Percentiles rank a stretch among this genome's conserved stretches.
Conservation (phyloP, 2,888 invertebrate genomes). For the Conops quadrifasciatus region DNA sequence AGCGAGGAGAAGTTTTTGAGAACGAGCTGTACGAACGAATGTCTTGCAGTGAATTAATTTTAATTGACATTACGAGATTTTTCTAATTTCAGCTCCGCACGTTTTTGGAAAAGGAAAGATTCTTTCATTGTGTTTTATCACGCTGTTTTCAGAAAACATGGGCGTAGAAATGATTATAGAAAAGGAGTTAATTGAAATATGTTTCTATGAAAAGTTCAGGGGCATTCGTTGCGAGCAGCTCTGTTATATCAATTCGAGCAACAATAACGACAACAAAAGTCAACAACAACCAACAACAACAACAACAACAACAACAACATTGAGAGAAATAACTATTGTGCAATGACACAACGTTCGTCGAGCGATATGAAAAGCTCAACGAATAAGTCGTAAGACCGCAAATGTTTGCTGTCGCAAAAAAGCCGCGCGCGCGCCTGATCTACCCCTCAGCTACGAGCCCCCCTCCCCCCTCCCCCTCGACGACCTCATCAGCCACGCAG, state of each 20-base stretch:
- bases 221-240: neutral
- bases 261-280: neutral
- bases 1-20: no score
- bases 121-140: neutral
- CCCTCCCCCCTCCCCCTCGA: neutral
- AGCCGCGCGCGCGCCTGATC: neutral
- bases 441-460: neutral
- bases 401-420: neutral
- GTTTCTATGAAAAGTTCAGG: conserved; percentile 6
- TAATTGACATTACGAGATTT: no score
- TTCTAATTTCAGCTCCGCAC: no score
- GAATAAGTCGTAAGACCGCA: neutral
- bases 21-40: no score
- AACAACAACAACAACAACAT: neutral
- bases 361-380: neutral
- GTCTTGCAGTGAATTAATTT: no score
- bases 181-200: conserved; percentile 8
- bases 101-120: neutral
- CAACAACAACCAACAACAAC: neutral
- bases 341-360: neutral
- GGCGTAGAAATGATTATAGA: no score
- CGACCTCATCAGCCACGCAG: neutral
- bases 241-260: neutral
- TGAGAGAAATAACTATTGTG: no score
- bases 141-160: no score